Base-by-base conservation (phyloP, 1,140 invertebrate genomes). In the Dreissena rostriformis region DNA sequence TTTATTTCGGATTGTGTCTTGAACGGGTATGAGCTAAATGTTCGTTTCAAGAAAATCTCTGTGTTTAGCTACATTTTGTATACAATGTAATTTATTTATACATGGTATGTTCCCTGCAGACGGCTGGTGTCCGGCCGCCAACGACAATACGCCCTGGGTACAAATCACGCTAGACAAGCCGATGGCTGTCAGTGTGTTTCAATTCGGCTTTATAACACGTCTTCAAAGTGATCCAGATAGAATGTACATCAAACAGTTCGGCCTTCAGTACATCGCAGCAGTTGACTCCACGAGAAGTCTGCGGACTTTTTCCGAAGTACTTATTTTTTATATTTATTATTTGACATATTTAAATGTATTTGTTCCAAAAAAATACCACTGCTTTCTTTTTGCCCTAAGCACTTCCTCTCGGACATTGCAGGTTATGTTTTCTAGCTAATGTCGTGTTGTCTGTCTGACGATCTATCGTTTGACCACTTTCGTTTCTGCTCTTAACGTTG, bases 141-240 rank as follows among this genome's bases (percentile, higher is more conserved):
- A 12, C 1, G 82, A 84, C 24, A 22, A 19, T 0, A 19, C 63
- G 11, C 82, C 82, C 12, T 84, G 73, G 73, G 55, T 84, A 49
- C 66, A 77, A 66, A 29, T 84, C 0, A 84, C 29, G 17, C 74
- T 84, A 12, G 55, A 71, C 29, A 52, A 84, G 29, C 73, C 82
- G 6, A 77, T 70, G 53, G 68, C 75, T 22, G 68, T 84, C 65
- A 78, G 82, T 65, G 67, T 77, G 0, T 84, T 84, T 53, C 19
- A 0, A 15, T 84, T 84, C 29, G 52, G 53, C 4, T 70, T 19
- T 26, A n/a, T 61, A 26, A 24, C 28, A 0, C 49, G 63, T 39
- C 5, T 10, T 10, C 0, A 15, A 26, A 39, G 28, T 10, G 55
- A 57, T 17, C 19, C 22, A 10, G 53, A 49, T 7, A 26, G 0